phyloP scores from a whole-genome alignment of 2,113 vertebrate genomes.

The Podiceps cristatus region DNA sequence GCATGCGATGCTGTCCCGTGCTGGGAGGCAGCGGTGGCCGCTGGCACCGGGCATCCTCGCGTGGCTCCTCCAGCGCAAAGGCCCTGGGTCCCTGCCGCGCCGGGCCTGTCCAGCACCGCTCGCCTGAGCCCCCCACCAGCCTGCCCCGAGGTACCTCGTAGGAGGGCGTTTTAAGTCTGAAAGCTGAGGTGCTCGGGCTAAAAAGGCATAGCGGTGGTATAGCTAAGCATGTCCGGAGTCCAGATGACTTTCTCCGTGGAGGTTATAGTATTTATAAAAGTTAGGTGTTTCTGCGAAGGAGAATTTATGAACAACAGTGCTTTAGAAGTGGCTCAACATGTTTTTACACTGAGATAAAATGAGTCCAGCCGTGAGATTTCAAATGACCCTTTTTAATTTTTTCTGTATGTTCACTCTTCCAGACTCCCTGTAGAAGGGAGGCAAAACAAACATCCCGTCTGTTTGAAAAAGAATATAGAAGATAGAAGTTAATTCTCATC shows the following conservation, averaged over 20 bases:
- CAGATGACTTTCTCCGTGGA: background rate
- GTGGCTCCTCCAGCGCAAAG: background rate
- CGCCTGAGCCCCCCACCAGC: fast-evolving
- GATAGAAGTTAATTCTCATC: constrained; percentile 52
- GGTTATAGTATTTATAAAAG: background rate
- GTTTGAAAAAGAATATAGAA: constrained; percentile 48
- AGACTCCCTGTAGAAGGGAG: background rate
- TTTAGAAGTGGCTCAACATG: background rate
- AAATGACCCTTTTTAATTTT: background rate
- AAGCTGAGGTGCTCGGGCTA: background rate
- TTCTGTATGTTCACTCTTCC: background rate
- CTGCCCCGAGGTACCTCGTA: background rate
- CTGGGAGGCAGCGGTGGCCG: background rate
- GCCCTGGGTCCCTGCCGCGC: fast-evolving
- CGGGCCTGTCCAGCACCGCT: fast-evolving
- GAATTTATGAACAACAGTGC: background rate
- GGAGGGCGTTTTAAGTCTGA: background rate
- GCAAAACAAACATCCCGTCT: constrained; percentile 45
- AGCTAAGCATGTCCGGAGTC: background rate
- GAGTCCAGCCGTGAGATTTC: background rate
- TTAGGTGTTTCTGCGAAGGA: background rate
- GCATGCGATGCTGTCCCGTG: fast-evolving
- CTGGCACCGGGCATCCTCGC: fast-evolving
- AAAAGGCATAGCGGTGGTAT: background rate
- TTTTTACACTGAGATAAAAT: background rate